These are phyloP conservation scores for Aricia artaxerxes DNA, from an alignment of 2,888 invertebrate genomes.

Conservation along the genomic window DNA sequence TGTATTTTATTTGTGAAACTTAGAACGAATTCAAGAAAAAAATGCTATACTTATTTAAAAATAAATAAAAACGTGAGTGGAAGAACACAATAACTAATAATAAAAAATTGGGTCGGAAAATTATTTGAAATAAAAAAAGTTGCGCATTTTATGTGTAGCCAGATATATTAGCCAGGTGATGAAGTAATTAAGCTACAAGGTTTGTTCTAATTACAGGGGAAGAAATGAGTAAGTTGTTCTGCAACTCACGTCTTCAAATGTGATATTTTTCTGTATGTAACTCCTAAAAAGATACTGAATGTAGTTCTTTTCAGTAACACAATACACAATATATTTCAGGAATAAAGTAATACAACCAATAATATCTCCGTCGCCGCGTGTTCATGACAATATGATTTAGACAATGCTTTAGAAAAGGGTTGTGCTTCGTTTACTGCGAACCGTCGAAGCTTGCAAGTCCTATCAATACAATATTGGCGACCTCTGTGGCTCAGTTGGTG, in stretches of 20 bases:
- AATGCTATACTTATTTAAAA: not conserved
- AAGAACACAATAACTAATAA: no score
- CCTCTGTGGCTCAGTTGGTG: no score
- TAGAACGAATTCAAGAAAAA: not conserved
- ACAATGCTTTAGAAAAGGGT: conserved; percentile 75
- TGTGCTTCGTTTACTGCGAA: conserved; percentile 57
- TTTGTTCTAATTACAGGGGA: no score
- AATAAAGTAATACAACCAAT: conserved; percentile 74
- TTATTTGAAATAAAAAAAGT: no score
- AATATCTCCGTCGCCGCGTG: conserved; percentile 76
- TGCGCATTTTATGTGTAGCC: no score
- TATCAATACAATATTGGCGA: not conserved
- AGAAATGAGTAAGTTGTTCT: no score
- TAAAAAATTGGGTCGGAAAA: no score
- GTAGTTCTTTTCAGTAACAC: conserved; percentile 47
- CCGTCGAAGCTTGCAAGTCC: conserved; percentile 36
- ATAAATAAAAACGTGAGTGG: no score
- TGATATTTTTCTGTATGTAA: not conserved
- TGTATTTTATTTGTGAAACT: not conserved
- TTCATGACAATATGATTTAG: conserved; percentile 77
- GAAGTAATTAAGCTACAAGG: no score
- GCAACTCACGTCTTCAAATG: not conserved
- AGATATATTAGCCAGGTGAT: no score
- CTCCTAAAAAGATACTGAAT: not conserved
- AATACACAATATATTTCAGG: conserved; percentile 66